phyloP scores from a whole-genome alignment of 2,888 invertebrate genomes.

The Drosophila acutilabella region DNA sequence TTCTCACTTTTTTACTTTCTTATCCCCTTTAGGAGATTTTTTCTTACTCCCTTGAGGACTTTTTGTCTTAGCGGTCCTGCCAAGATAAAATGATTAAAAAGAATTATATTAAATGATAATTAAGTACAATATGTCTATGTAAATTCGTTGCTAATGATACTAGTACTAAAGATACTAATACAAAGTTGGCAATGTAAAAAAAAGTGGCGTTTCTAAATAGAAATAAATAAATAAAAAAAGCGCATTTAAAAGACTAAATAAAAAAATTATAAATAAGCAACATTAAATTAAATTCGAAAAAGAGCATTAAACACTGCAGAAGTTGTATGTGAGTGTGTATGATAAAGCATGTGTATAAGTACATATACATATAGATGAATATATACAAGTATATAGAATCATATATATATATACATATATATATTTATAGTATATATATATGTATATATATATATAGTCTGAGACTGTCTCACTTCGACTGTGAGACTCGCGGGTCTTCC shows the following conservation, averaged over 20 bases:
- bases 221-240: background rate
- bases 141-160: background rate
- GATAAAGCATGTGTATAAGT: background rate
- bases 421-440: background rate
- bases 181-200: background rate
- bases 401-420: background rate
- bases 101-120: background rate
- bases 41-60: no score
- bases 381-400: no score
- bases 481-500: conserved; percentile 66
- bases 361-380: background rate
- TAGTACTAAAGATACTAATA: background rate
- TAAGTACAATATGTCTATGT: background rate
- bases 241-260: background rate
- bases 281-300: no score
- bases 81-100: background rate
- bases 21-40: no score
- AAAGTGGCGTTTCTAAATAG: background rate
- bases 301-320: no score
- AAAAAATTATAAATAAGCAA: conserved; percentile 16
- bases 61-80: background rate
- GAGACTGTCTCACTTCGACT: conserved; percentile 67
- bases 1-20: background rate
- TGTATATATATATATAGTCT: conserved; percentile 1
- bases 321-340: conserved; percentile 1